phyloP scores from a whole-genome alignment of 2,888 invertebrate genomes.

The Calameuta idolon region DNA sequence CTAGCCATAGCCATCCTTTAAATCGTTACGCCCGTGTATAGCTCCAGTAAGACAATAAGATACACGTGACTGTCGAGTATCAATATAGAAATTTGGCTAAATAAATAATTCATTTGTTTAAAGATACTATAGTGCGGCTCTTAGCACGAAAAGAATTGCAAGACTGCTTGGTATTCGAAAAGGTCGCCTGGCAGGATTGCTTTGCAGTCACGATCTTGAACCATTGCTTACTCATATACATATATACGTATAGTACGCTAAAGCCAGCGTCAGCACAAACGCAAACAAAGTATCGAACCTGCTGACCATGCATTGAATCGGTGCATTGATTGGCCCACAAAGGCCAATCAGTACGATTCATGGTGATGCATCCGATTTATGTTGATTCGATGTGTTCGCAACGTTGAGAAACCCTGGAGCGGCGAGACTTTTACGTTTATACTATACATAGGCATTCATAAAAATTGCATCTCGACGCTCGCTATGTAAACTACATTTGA shows the following conservation, averaged over 20 bases:
- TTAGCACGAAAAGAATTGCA: not conserved
- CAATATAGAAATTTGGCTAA: not conserved
- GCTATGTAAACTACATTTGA: not conserved
- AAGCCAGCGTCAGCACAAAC: not conserved
- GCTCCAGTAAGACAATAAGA: not conserved
- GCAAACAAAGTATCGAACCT: not conserved
- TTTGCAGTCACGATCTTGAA: not conserved
- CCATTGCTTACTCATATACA: not conserved
- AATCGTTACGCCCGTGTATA: not conserved
- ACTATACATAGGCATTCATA: not conserved
- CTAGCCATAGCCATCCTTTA: not conserved
- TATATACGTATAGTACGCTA: not conserved
- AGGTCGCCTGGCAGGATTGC: not conserved
- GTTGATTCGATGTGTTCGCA: not conserved
- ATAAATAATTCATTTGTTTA: not conserved
- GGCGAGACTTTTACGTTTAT: not conserved
- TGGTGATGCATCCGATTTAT: not conserved
- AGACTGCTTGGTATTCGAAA: not conserved
- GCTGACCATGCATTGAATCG: constrained; percentile 17
- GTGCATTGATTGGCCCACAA: constrained; percentile 20
- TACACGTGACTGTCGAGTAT: not conserved
- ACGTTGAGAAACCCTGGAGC: not conserved
- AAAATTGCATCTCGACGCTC: not conserved
- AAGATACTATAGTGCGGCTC: not conserved
- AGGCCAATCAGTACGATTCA: constrained; percentile 22